phyloP scores from a whole-genome alignment of 2,113 vertebrate genomes.

The Varanus komodoensis region DNA sequence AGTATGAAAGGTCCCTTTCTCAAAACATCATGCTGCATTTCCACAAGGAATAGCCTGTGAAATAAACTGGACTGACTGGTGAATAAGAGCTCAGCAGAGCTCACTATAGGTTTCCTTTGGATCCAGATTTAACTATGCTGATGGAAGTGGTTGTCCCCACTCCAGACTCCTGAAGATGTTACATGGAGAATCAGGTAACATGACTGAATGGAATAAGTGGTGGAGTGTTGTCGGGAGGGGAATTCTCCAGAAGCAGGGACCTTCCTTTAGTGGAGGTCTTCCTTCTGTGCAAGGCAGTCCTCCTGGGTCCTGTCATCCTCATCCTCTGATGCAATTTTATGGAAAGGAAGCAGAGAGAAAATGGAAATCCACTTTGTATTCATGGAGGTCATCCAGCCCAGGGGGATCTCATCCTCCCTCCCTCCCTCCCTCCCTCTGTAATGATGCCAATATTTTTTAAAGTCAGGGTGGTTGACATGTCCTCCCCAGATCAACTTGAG shows the following conservation, averaged over 20 bases:
- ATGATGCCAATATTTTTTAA: neutral
- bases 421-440: neutral
- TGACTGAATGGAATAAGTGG: too few species aligned
- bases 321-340: neutral
- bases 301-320: too few species aligned
- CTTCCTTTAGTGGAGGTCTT: too few species aligned
- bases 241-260: too few species aligned
- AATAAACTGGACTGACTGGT: neutral
- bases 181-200: too few species aligned
- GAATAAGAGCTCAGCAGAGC: neutral
- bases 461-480: too few species aligned
- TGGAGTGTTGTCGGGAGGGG: too few species aligned
- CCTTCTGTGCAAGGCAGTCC: too few species aligned
- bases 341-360: neutral
- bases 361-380: neutral
- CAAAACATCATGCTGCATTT: neutral
- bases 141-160: too few species aligned
- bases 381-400: neutral
- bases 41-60: neutral
- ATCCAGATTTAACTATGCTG: too few species aligned
- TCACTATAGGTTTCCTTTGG: neutral
- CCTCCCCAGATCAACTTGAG: too few species aligned
- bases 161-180: too few species aligned
- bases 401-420: neutral
- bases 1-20: slow-evolving; percentile 13